Conservation (phyloP, 2,113 vertebrate genomes). For the Cyphomyrus plagiostoma region DNA sequence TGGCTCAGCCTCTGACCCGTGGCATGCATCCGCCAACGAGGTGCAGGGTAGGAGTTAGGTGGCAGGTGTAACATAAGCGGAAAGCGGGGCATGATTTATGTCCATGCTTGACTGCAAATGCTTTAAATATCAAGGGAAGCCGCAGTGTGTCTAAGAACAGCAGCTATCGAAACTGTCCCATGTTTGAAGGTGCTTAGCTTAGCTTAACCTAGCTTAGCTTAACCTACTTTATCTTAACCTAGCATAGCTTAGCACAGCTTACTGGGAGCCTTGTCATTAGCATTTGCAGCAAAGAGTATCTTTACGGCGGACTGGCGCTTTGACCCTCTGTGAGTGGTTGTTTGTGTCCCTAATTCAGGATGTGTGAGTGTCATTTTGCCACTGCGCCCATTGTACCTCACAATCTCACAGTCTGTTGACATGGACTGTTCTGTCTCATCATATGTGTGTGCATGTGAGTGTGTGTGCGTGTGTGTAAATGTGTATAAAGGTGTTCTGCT, state of each 20-base stretch:
- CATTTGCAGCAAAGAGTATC: background rate
- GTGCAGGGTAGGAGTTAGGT: background rate
- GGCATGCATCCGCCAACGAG: background rate
- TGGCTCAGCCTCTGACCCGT: background rate
- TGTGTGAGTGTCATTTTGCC: background rate
- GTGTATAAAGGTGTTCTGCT: background rate
- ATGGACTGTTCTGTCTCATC: background rate
- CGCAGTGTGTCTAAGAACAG: background rate
- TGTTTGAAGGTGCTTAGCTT: background rate
- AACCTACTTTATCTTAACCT: background rate
- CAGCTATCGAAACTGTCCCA: background rate
- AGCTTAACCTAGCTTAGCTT: background rate
- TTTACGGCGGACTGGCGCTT: background rate
- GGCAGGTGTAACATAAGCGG: background rate
- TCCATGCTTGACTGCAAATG: background rate
- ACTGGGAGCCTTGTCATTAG: background rate
- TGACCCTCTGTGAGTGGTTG: background rate
- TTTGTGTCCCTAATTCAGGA: background rate
- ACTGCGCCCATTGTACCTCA: background rate
- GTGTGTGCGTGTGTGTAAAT: background rate
- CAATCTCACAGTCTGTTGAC: background rate
- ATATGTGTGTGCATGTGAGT: background rate
- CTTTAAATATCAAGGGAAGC: background rate
- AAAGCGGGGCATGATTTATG: background rate
- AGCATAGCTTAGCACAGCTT: background rate